Evolutionary conservation across 2,113 vertebrate species (phyloP), one percentile per base, ranked within the genome.

Genomic region (Pao palembangensis): DNA sequence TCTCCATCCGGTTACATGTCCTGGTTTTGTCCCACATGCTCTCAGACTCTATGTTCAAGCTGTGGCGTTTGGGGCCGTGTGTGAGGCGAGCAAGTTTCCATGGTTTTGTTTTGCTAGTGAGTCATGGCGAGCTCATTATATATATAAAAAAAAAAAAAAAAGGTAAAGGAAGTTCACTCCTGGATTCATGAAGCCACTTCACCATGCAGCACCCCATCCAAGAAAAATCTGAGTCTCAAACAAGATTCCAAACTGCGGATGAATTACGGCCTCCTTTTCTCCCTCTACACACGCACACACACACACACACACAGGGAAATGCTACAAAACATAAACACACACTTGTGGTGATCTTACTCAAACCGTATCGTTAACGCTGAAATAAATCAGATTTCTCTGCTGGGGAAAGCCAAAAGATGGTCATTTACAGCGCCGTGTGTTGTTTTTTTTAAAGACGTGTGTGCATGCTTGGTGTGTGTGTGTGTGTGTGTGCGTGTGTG

Each of bases 71-170:
- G 59, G 62, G 58, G 38, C 59, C 3, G 53, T 54, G 57, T 66
- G 54, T 60, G 64, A 65, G 69, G 54, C 31, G 17, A 61, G 85
- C 78, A 75, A 81, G 73, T 91, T 88, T 91, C 85, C 87, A 85
- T 80, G 75, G 85, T 77, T 88, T 81, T 90, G 81, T 89, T 89
- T 88, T 79, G 61, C 61, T 85, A 69, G 86, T 87, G 88, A 91
- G 86, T 91, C 89, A 91, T 79, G 75, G 76, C 51, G 43, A 73
- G 38, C 79, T 84, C 76, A 88, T 88, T 90, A 84, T 61, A 56
- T 11, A 38, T 8, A 11, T 28, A 11, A 1, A 10, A 38, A 38
- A 38, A 38, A 38, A 38, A 38, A 38, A 38, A 78, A 71, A 75
- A 85, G 77, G 65, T 80, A 83, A 57, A 83, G 86, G 85, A 90